Conservation (phyloP, 2,113 vertebrate genomes). For the Psephotus haematonotus region DNA sequence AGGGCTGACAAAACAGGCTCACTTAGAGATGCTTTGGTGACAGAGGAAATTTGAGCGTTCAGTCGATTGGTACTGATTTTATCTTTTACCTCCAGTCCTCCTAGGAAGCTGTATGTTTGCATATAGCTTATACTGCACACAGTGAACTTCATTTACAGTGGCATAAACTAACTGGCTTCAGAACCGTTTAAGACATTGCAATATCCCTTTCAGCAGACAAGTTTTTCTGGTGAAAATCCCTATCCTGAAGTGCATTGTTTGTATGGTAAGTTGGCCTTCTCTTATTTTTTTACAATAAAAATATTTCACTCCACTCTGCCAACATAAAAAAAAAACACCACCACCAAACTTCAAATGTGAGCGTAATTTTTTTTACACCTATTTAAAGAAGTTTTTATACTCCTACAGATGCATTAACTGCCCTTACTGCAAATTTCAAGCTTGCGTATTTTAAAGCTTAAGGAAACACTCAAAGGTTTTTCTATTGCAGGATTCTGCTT, state of each 20-base stretch:
- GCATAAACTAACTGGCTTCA: neutral
- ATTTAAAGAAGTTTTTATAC: neutral
- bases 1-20: neutral
- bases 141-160: neutral
- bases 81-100: neutral
- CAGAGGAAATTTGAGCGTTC: neutral
- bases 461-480: neutral
- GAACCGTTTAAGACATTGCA: neutral
- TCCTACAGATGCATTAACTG: neutral
- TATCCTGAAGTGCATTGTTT: neutral
- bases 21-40: neutral
- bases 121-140: neutral
- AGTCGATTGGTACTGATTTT: neutral
- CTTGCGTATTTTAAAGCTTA: neutral
- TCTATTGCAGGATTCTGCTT: neutral
- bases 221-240: neutral
- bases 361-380: neutral
- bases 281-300: neutral
- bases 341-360: neutral
- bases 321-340: neutral
- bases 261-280: neutral
- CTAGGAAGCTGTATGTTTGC: neutral
- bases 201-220: neutral
- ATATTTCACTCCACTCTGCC: neutral
- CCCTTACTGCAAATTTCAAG: neutral